A percentile compares a stretch with the other conserved stretches of the same genome.
Conservation (phyloP, 2,113 vertebrate genomes). For the Gulo gulo region DNA sequence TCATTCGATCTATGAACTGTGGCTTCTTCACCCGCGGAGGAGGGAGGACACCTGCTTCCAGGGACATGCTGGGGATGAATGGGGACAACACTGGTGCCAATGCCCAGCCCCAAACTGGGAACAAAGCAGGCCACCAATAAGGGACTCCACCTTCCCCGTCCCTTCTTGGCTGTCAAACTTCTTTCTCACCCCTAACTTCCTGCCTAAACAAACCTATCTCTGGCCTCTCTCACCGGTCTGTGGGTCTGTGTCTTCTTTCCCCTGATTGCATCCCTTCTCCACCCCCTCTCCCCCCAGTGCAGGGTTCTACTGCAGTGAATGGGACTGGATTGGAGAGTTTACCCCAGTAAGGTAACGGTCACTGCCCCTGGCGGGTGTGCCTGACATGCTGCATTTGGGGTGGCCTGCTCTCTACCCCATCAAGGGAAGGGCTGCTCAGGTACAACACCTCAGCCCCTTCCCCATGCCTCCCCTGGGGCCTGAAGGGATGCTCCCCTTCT, state of each 20-base stretch:
- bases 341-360: not conserved
- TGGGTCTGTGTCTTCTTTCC: not conserved
- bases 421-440: not conserved
- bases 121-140: not conserved
- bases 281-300: fast-evolving
- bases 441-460: no score
- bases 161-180: not conserved
- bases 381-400: not conserved
- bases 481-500: not conserved
- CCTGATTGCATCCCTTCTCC: not conserved
- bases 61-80: not conserved
- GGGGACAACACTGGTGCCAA: fast-evolving
- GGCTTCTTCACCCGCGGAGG: not conserved
- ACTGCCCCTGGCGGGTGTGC: not conserved
- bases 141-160: not conserved
- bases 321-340: fast-evolving
- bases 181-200: not conserved
- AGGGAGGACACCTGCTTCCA: not conserved
- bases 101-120: not conserved
- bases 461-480: no score
- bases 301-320: not conserved
- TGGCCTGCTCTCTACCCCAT: not conserved
- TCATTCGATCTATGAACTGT: not conserved
- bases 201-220: not conserved
- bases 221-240: not conserved